Base-by-base conservation (phyloP, 2,113 vertebrate genomes). In the Laticauda laticaudata region DNA sequence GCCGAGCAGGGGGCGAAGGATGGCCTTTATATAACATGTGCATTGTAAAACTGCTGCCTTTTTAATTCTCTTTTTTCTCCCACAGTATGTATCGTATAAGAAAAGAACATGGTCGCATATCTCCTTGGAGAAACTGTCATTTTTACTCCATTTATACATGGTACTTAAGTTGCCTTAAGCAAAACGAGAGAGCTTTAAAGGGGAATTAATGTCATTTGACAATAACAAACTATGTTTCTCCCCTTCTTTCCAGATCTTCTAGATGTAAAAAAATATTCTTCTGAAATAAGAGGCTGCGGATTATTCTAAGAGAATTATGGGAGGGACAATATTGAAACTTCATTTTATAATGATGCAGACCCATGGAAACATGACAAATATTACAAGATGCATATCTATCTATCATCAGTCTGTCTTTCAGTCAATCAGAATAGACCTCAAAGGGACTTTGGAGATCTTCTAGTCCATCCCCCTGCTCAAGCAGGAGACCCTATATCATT, bases 41-140 rank as follows among this genome's bases (percentile, higher is more conserved):
- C 95, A 92, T 90, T 95, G 96, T 96, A 97, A 96, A 94, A 95
- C 91, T 94, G 88, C 93, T 96, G 95, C 92, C 94, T 97, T 96
- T 90, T 95, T 95, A 94, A 95, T 95, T 94, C 81, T 94, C 94
- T 94, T 5, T 81, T 88, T 97, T 97, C 96, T 95, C 93, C 92
- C 55, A 87, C 92, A 93, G 93, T 91, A 85, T 94, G 94, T 92
- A 93, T 94, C 91, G 81, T 92, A 92, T 92, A 95, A 96, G 90
- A 96, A 95, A 94, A 92, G 89, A 97, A 96, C 88, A 86, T 94
- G 95, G 96, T 96, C 95, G 96, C 89, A 94, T 96, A 93, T 94
- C 93, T 94, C 96, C 94, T 95, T 93, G 86, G 81, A 95, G 94
- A 96, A 97, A 93, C 94, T 95, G 92, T 97, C 94, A 94, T 96